A percentile compares a stretch with the other conserved stretches of the same genome.
Conservation (phyloP, 2,888 invertebrate species). For the Rhagophthalmus giganteus region DNA sequence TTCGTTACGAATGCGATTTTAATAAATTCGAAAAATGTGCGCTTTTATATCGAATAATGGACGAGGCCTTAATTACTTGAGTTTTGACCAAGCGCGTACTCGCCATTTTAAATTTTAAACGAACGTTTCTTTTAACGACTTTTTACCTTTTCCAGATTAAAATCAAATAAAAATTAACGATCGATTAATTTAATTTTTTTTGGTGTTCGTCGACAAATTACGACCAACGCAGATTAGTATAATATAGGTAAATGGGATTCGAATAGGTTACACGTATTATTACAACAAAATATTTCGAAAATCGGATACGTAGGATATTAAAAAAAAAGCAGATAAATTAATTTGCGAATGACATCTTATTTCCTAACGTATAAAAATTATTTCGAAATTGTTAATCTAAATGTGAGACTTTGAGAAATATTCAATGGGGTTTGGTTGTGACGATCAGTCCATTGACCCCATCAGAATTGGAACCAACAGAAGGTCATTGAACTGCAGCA, state of each 20-base stretch:
- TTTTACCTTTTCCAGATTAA: too few relatives aligned
- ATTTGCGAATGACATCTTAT: too few relatives aligned
- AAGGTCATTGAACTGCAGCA: conserved; percentile 29
- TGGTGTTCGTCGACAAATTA: neutral
- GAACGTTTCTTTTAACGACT: too few relatives aligned
- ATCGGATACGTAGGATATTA: neutral
- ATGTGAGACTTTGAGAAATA: neutral
- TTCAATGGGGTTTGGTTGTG: conserved; percentile 4
- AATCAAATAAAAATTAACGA: too few relatives aligned
- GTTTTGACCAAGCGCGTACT: too few relatives aligned
- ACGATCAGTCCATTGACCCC: conserved; percentile 33
- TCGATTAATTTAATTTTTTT: too few relatives aligned
- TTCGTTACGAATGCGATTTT: too few relatives aligned
- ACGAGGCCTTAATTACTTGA: too few relatives aligned
- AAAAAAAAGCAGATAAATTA: too few relatives aligned
- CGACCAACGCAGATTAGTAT: neutral
- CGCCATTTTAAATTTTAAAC: too few relatives aligned
- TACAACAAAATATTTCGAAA: neutral
- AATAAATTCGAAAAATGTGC: too few relatives aligned
- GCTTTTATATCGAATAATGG: too few relatives aligned
- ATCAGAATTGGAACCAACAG: conserved; percentile 34
- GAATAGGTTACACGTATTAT: neutral
- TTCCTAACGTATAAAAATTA: neutral
- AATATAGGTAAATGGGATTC: neutral
- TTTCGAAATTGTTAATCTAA: neutral